Percentiles rank a stretch among this genome's conserved stretches.
These are phyloP conservation scores for Clarias fuscus DNA, from an alignment of 2,797 vertebrate genomes.

Conservation along the genomic window DNA sequence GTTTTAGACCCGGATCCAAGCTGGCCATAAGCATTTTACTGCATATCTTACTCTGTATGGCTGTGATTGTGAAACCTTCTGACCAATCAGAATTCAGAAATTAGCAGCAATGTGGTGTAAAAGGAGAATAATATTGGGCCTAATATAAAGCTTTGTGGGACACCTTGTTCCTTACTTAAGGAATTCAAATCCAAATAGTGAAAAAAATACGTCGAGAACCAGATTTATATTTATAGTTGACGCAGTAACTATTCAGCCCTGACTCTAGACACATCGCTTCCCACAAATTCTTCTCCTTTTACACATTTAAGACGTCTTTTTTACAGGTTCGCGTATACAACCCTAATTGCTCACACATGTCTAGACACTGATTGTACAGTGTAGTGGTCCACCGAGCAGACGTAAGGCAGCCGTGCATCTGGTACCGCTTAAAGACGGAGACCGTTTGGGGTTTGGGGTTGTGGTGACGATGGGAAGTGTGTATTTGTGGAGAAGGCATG, in stretches of 20 bases:
- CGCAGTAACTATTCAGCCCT: neutral
- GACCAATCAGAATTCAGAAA: constrained; percentile 1
- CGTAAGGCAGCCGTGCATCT: neutral
- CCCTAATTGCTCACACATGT: neutral
- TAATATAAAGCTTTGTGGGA: neutral
- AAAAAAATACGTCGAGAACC: neutral
- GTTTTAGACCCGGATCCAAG: too few species aligned
- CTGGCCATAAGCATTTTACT: too few species aligned
- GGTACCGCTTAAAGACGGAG: neutral
- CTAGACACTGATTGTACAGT: neutral
- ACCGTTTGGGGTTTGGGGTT: constrained; percentile 16
- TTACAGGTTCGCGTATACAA: neutral
- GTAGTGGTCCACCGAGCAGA: neutral
- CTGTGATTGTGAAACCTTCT: neutral
- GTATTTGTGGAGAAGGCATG: constrained; percentile 33
- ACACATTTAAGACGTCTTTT: neutral
- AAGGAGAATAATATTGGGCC: neutral
- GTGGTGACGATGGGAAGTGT: constrained; percentile 7
- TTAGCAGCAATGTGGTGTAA: neutral
- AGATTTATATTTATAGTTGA: neutral
- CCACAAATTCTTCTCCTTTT: neutral
- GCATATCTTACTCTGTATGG: too few species aligned
- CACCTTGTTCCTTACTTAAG: neutral
- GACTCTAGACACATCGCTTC: neutral
- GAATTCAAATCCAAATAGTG: neutral